These are phyloP conservation scores for Mythimna impura DNA, from an alignment of 2,888 invertebrate genomes.

Conservation along the genomic window DNA sequence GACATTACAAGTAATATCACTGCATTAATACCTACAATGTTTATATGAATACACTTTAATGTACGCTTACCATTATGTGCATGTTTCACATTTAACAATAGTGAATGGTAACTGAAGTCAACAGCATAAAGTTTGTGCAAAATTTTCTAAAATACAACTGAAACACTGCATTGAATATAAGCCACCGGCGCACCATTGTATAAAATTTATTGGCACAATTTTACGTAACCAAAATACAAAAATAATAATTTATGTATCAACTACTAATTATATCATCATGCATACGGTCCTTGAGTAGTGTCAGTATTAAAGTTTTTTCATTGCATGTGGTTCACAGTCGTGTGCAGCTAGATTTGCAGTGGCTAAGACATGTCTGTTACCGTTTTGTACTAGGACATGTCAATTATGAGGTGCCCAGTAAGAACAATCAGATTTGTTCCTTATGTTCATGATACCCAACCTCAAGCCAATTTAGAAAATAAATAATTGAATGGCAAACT, in stretches of 20 bases:
- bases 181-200: slow-evolving; percentile 21
- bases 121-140: slow-evolving; percentile 62
- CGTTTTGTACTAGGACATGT: not conserved
- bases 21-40: slow-evolving; percentile 74
- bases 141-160: slow-evolving; percentile 49
- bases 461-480: slow-evolving; percentile 13
- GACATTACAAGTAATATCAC: slow-evolving; percentile 84
- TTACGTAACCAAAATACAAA: slow-evolving; percentile 38
- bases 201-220: slow-evolving; percentile 61
- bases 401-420: not conserved
- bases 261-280: slow-evolving; percentile 33
- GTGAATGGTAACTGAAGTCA: slow-evolving; percentile 83
- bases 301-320: not conserved
- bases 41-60: slow-evolving; percentile 71
- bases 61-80: slow-evolving; percentile 70
- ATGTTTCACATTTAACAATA: slow-evolving; percentile 70
- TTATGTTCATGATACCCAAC: not conserved
- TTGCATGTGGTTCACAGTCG: not conserved
- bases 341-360: not conserved
- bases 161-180: slow-evolving; percentile 44
- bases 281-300: slow-evolving; percentile 1
- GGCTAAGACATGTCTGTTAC: not conserved
- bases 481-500: not conserved
- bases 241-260: slow-evolving; percentile 31
- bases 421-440: not conserved